Evolutionary conservation across 1,140 invertebrate genomes (phyloP).

Genomic region (Hyphantria cunea): DNA sequence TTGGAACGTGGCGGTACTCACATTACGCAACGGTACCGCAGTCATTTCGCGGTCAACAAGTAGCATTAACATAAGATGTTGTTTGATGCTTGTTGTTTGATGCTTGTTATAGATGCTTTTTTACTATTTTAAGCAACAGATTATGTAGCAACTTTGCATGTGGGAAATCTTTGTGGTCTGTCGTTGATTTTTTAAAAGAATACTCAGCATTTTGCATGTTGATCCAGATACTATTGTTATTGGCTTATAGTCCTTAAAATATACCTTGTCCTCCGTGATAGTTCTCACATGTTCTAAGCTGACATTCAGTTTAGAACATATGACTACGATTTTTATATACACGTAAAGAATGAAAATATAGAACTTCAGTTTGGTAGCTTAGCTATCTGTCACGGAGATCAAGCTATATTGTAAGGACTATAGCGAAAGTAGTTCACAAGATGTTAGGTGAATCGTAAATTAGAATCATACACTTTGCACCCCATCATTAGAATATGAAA

Average conservation of each 20-base stretch:
- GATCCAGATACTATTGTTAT: constrained; percentile 13
- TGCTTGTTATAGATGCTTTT: not conserved
- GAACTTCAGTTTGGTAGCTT: too few relatives aligned
- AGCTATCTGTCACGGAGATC: too few relatives aligned
- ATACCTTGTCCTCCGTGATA: too few relatives aligned
- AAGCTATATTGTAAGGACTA: too few relatives aligned
- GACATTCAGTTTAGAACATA: too few relatives aligned
- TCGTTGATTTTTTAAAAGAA: constrained; percentile 4
- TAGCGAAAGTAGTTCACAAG: constrained; percentile 8
- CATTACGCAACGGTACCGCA: constrained; percentile 12
- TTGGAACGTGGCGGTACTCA: not conserved
- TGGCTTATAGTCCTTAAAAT: too few relatives aligned
- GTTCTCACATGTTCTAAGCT: too few relatives aligned
- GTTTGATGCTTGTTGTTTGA: not conserved
- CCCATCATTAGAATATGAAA: not conserved
- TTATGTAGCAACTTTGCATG: constrained; percentile 13
- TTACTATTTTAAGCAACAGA: not conserved
- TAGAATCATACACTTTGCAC: constrained; percentile 13
- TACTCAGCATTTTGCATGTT: constrained; percentile 12
- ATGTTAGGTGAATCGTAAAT: constrained; percentile 7
- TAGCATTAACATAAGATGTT: constrained; percentile 3
- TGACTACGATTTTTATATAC: too few relatives aligned
- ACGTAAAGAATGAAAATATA: too few relatives aligned
- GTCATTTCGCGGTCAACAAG: constrained; percentile 2
- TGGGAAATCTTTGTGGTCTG: not conserved